These are phyloP conservation scores for Tenrec ecaudatus DNA, from an alignment of 2,113 vertebrate species.

Conservation along the genomic window DNA sequence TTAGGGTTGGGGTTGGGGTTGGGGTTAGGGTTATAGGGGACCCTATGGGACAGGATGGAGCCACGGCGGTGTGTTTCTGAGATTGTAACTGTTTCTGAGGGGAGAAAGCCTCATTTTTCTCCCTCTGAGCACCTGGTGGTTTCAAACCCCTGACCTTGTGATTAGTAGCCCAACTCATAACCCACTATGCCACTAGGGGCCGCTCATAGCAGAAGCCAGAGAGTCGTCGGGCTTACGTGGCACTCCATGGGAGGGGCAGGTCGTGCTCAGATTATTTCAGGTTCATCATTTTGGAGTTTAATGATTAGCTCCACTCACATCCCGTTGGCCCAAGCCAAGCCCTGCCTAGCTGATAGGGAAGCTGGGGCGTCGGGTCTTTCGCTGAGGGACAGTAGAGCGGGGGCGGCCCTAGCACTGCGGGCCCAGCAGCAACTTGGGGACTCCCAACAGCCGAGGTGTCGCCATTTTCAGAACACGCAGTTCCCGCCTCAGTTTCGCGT, in stretches of 20 bases:
- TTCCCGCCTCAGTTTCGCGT: not conserved
- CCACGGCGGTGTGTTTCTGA: too few relatives aligned
- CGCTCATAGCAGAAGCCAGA: not conserved
- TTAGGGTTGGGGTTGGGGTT: too few relatives aligned
- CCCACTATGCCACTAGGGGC: too few relatives aligned
- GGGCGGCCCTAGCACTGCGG: not conserved
- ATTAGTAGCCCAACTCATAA: too few relatives aligned
- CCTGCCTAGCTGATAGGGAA: too few relatives aligned
- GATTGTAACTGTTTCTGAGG: too few relatives aligned
- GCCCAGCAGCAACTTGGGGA: not conserved
- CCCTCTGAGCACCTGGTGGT: too few relatives aligned
- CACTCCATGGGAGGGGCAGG: not conserved
- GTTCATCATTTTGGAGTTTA: not conserved
- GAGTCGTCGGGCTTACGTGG: not conserved
- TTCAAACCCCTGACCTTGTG: too few relatives aligned
- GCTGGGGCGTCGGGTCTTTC: too few relatives aligned
- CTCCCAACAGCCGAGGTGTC: not conserved
- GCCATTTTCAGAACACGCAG: not conserved
- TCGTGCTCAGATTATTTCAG: not conserved
- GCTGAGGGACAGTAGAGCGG: not conserved
- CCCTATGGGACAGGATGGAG: too few relatives aligned
- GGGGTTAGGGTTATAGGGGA: too few relatives aligned
- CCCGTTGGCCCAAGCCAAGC: not conserved
- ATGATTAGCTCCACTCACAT: slow-evolving; percentile 24
- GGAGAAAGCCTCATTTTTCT: too few relatives aligned